Evolutionary conservation across 2,888 invertebrate species (phyloP).

Genomic region (Amitus sp.): DNA sequence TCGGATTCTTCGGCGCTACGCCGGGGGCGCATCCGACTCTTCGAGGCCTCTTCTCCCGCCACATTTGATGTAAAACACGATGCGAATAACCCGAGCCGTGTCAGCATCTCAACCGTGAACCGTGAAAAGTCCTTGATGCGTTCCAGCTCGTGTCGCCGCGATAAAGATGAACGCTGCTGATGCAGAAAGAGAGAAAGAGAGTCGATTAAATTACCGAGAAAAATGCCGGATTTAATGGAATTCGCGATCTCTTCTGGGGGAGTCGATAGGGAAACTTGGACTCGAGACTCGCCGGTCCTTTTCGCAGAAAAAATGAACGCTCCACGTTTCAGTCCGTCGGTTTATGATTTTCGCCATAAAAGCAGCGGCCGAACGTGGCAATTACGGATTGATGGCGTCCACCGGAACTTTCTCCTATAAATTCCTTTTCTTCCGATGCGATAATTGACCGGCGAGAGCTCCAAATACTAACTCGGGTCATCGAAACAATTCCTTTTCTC

Average conservation of each 20-base stretch:
- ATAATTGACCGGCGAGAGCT: not conserved
- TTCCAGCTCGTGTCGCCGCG: not conserved
- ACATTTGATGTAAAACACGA: constrained; percentile 43
- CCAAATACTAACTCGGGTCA: not conserved
- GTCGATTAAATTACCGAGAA: no score
- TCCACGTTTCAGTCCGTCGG: no score
- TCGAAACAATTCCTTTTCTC: not conserved
- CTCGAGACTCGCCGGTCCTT: no score
- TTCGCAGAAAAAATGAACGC: no score
- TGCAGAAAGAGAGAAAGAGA: no score
- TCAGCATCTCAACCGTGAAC: constrained; percentile 56
- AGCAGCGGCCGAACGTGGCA: not conserved
- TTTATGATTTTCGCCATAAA: constrained; percentile 1
- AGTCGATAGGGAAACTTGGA: no score
- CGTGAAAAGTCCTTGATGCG: constrained; percentile 57
- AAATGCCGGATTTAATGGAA: no score
- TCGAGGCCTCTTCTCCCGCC: constrained; percentile 13
- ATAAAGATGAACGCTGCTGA: no score
- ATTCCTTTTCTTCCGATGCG: not conserved
- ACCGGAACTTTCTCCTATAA: not conserved
- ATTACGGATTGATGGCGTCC: not conserved
- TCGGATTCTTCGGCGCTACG: no score
- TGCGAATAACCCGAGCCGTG: constrained; percentile 54
- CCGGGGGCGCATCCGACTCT: constrained; percentile 24
- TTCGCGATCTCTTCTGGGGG: no score